Conservation (phyloP, 2,113 vertebrate genomes). For the Cavia aperea region DNA sequence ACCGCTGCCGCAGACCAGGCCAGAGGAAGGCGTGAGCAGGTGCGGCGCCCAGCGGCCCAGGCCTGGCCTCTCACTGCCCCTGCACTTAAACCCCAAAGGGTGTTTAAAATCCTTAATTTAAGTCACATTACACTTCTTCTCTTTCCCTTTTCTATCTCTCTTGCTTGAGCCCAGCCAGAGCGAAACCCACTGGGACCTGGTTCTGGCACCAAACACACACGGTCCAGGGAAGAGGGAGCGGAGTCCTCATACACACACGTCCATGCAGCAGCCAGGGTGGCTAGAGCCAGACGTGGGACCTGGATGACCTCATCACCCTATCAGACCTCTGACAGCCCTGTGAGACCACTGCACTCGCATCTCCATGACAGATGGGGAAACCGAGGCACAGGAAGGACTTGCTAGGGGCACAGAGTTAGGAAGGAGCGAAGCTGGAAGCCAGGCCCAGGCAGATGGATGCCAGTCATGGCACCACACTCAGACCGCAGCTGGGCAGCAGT, state of each 20-base stretch:
- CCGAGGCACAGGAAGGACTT: neutral
- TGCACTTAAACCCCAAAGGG: neutral
- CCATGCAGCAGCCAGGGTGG: neutral
- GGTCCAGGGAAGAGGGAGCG: too few species aligned
- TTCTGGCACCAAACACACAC: neutral
- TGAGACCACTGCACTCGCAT: accelerated
- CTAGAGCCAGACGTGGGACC: neutral
- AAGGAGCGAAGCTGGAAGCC: neutral
- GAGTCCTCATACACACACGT: accelerated
- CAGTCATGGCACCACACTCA: neutral
- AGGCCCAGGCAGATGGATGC: too few species aligned
- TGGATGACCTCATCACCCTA: neutral
- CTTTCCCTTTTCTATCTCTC: neutral
- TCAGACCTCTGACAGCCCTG: too few species aligned
- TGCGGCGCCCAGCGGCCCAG: accelerated
- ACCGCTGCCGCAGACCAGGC: neutral
- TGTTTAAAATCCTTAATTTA: neutral
- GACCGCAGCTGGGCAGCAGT: accelerated
- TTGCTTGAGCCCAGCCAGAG: neutral
- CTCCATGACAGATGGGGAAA: neutral
- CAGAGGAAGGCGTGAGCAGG: accelerated
- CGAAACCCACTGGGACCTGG: too few species aligned
- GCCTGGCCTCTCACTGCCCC: neutral
- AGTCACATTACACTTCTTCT: neutral
- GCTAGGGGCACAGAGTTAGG: neutral